Percentiles rank a stretch among this genome's conserved stretches.
These are phyloP conservation scores for Gallinago jamesoni DNA, from an alignment of 2,113 vertebrate genomes.

Conservation along the genomic window DNA sequence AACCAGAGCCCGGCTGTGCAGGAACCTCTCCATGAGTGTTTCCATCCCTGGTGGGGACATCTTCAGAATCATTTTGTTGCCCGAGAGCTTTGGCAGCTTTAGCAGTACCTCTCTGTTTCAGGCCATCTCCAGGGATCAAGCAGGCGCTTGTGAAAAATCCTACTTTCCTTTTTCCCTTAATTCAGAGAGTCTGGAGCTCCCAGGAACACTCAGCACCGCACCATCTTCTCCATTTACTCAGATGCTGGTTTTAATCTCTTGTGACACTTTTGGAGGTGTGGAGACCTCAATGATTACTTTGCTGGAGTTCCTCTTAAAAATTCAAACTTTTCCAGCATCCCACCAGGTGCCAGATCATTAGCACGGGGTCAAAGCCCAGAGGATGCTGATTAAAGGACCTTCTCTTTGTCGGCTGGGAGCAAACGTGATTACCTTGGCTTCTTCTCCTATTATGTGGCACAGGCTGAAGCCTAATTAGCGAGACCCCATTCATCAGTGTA, in stretches of 20 bases:
- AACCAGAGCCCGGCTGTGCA: not conserved
- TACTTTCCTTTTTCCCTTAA: not conserved
- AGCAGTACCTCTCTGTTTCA: not conserved
- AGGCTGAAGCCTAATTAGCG: not conserved
- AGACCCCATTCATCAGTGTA: accelerated
- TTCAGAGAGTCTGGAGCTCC: not conserved
- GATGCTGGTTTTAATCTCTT: not conserved
- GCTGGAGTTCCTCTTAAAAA: not conserved
- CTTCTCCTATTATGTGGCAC: not conserved
- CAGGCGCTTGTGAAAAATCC: not conserved
- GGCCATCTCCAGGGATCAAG: not conserved
- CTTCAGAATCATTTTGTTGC: not conserved
- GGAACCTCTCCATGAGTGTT: not conserved
- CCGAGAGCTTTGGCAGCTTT: not conserved
- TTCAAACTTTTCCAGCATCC: not conserved
- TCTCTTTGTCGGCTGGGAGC: not conserved
- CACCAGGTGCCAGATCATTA: not conserved
- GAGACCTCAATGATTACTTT: not conserved
- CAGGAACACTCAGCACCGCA: accelerated
- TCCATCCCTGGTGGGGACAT: not conserved
- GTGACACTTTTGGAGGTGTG: accelerated
- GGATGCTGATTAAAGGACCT: not conserved
- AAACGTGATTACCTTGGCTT: not conserved
- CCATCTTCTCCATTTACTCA: not conserved
- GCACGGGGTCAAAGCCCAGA: not conserved